These are phyloP conservation scores for Gymnosoma rotundatum DNA, from an alignment of 2,888 invertebrate species.

Conservation along the genomic window DNA sequence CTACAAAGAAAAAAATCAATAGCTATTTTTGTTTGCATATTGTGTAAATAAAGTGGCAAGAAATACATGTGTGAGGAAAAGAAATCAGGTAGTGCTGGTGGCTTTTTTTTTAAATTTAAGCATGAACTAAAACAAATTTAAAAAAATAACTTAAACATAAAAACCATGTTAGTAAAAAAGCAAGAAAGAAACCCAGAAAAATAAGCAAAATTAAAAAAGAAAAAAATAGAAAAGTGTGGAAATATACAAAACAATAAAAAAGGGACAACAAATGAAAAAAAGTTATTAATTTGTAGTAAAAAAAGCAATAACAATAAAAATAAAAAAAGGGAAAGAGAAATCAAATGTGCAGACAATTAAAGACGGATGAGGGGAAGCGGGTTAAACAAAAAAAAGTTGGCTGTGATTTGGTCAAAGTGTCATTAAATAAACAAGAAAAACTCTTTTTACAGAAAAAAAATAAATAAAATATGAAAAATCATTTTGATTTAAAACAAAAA, in stretches of 20 bases:
- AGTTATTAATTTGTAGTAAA: background rate
- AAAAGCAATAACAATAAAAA: background rate
- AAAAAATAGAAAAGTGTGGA: slow-evolving; percentile 8
- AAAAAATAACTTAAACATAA: slow-evolving; percentile 25
- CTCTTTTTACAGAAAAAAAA: slow-evolving; percentile 8
- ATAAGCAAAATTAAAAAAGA: slow-evolving; percentile 37
- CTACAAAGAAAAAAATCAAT: slow-evolving; percentile 1
- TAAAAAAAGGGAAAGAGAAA: background rate
- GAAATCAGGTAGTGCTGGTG: slow-evolving; percentile 34
- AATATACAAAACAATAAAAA: slow-evolving; percentile 7
- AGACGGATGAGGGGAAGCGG: background rate
- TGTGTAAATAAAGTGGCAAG: slow-evolving; percentile 24
- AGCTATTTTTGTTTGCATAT: slow-evolving; percentile 2
- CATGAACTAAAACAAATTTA: slow-evolving; percentile 47
- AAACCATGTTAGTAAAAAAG: slow-evolving; percentile 53
- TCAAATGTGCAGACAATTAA: background rate
- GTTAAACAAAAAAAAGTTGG: slow-evolving; percentile 9
- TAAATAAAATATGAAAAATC: background rate
- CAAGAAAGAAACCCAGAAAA: slow-evolving; percentile 43
- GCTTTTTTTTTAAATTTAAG: slow-evolving; percentile 29
- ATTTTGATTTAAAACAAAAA: background rate
- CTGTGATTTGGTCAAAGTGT: slow-evolving; percentile 16
- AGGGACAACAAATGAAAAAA: slow-evolving; percentile 3
- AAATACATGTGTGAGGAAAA: slow-evolving; percentile 45
- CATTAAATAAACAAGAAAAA: slow-evolving; percentile 51